Evolutionary conservation across 2,888 invertebrate species (phyloP).

Genomic region (Drosophila ochracea): DNA sequence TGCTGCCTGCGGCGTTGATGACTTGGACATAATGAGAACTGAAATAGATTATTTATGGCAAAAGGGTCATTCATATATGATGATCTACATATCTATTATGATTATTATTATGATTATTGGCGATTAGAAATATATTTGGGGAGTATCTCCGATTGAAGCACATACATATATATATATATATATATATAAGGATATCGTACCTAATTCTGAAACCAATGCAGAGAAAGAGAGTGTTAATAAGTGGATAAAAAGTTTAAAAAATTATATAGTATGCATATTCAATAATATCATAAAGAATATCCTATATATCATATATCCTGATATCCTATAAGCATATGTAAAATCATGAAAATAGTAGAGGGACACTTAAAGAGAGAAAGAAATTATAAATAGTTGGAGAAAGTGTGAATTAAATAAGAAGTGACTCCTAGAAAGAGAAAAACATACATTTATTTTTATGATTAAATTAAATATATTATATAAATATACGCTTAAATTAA

Average conservation of each 20-base stretch:
- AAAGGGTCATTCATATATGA: conserved; percentile 13
- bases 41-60: conserved; percentile 25
- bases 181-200: not conserved
- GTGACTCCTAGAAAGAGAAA: not conserved
- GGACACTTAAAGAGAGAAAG: not conserved
- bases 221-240: not conserved
- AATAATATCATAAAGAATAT: not conserved
- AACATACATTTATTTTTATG: not conserved
- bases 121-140: not conserved
- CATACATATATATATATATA: no score
- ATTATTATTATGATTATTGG: not conserved
- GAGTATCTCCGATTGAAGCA: not conserved
- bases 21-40: conserved; percentile 14
- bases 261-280: not conserved
- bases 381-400: not conserved
- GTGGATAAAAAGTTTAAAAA: not conserved
- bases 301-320: not conserved
- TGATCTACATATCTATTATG: not conserved
- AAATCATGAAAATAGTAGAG: not conserved
- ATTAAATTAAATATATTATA: not conserved
- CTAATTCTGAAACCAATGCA: no score
- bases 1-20: conserved; percentile 34
- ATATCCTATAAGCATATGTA: not conserved
- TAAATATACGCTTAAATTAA: not conserved
- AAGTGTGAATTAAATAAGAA: not conserved